phyloP scores from a whole-genome alignment of 2,797 vertebrate species.

The Macropodus opercularis region DNA sequence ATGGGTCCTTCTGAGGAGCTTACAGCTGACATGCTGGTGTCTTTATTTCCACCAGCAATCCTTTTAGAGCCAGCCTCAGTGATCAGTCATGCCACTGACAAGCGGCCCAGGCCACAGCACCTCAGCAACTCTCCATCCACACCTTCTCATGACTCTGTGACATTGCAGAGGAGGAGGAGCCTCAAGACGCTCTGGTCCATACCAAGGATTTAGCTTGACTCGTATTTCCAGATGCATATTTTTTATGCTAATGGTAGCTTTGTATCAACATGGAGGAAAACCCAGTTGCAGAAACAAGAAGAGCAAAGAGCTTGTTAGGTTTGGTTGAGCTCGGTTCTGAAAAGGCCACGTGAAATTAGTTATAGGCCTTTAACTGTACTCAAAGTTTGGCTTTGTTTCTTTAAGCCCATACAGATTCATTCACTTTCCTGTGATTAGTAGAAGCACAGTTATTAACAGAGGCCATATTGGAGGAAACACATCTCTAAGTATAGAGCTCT shows the following conservation, averaged over 20 bases:
- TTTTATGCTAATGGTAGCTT: no score
- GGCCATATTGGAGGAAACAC: slow-evolving; percentile 1
- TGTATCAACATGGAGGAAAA: no score
- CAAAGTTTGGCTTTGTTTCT: slow-evolving; percentile 23
- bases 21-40: slow-evolving; percentile 89
- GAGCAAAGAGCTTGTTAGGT: no score
- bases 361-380: no score
- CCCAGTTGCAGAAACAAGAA: no score
- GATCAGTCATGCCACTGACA: slow-evolving; percentile 82
- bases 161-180: slow-evolving; percentile 58
- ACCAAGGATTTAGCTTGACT: slow-evolving; percentile 57
- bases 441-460: slow-evolving; percentile 1
- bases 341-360: no score
- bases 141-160: slow-evolving; percentile 66
- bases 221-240: slow-evolving; percentile 58
- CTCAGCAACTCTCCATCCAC: slow-evolving; percentile 62
- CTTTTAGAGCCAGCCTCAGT: slow-evolving; percentile 86
- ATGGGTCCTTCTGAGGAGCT: slow-evolving; percentile 92
- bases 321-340: no score
- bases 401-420: not conserved
- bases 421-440: slow-evolving; percentile 8
- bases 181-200: slow-evolving; percentile 22
- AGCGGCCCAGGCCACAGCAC: slow-evolving; percentile 70
- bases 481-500: slow-evolving; percentile 14
- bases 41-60: slow-evolving; percentile 93